These are phyloP conservation scores for Achatina immaculata DNA, from an alignment of 1,140 invertebrate species.

Conservation along the genomic window DNA sequence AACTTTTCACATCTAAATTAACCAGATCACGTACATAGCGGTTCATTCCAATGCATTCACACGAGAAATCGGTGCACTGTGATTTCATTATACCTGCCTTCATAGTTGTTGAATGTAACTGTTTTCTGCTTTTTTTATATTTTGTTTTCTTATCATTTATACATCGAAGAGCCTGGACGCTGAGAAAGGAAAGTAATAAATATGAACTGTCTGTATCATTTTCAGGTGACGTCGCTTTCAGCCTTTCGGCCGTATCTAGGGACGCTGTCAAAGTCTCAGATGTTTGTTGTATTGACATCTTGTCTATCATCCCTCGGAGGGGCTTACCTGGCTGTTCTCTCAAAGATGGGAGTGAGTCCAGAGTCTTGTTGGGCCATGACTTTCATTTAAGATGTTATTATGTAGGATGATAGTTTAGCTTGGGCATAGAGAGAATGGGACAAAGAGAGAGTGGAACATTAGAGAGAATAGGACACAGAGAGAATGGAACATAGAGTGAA, in stretches of 20 bases:
- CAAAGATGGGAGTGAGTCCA: slow-evolving; percentile 29
- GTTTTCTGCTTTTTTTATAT: no score
- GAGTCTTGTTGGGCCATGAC: not conserved
- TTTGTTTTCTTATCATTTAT: no score
- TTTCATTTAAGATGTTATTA: not conserved
- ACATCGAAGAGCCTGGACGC: no score
- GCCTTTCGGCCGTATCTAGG: slow-evolving; percentile 33
- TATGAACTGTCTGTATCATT: not conserved
- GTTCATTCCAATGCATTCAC: no score
- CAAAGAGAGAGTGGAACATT: not conserved
- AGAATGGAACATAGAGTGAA: no score
- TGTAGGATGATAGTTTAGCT: no score
- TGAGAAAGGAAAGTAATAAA: no score
- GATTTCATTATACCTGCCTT: no score
- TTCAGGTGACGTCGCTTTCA: slow-evolving; percentile 26
- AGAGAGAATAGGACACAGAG: not conserved
- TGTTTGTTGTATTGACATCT: slow-evolving; percentile 32
- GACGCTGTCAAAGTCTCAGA: slow-evolving; percentile 36
- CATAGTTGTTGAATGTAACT: no score
- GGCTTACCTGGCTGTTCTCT: slow-evolving; percentile 35
- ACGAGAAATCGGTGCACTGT: no score
- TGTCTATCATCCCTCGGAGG: slow-evolving; percentile 36
- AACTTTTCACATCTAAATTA: no score
- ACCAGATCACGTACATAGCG: no score
- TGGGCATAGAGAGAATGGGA: slow-evolving; percentile 1